Conservation (phyloP, 2,113 vertebrate genomes). For the Rostratula benghalensis region DNA sequence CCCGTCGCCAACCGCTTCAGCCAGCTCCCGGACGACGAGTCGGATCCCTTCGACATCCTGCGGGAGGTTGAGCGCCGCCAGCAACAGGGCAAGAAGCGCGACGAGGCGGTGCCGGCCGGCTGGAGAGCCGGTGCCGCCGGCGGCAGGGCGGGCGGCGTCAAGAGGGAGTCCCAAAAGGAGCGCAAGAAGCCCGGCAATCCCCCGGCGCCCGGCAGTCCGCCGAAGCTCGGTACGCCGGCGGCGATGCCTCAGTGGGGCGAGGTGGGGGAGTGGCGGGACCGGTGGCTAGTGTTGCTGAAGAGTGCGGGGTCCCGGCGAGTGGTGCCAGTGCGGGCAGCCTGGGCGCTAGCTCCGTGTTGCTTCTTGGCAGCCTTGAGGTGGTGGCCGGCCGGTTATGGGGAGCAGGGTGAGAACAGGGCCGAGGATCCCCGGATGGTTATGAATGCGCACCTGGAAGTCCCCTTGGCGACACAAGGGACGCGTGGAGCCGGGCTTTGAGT, state of each 20-base stretch:
- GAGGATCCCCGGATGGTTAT: rapidly evolving
- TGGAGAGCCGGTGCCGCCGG: neutral
- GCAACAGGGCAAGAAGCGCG: constrained; percentile 70
- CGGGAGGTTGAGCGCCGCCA: constrained; percentile 74
- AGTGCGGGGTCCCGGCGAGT: neutral
- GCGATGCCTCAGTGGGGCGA: no score
- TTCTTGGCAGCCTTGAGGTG: neutral
- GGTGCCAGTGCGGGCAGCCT: neutral
- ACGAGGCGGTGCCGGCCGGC: neutral
- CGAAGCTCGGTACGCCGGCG: no score
- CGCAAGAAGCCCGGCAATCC: constrained; percentile 38
- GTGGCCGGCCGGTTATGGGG: neutral
- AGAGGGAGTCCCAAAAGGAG: constrained; percentile 72
- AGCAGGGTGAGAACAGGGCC: neutral
- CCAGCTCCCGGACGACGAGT: constrained; percentile 86
- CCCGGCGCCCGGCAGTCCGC: no score
- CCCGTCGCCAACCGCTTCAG: constrained; percentile 86
- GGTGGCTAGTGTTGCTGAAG: neutral
- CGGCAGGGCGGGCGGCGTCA: constrained; percentile 39
- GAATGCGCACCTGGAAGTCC: rapidly evolving
- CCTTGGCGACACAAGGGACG: rapidly evolving
- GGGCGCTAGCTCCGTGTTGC: neutral
- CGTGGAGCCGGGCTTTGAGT: rapidly evolving
- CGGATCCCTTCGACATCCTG: constrained; percentile 88
- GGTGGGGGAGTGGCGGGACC: neutral